These are phyloP conservation scores for Falco naumanni DNA, from an alignment of 2,797 vertebrate genomes.

Conservation along the genomic window DNA sequence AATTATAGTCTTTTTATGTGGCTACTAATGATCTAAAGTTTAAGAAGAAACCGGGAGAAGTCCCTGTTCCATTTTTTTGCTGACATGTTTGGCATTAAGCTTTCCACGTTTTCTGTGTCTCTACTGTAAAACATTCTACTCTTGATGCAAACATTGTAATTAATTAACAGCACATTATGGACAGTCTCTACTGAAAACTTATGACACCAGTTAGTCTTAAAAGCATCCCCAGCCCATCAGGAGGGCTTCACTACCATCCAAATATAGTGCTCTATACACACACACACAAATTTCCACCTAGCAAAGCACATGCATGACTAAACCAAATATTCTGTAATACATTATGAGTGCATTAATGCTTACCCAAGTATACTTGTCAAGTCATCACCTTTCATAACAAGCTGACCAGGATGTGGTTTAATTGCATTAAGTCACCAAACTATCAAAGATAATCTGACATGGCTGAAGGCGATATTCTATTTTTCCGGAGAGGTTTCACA, in stretches of 20 bases:
- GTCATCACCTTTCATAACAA: background rate
- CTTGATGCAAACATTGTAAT: background rate
- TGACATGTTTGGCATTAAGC: background rate
- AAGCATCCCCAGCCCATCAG: background rate
- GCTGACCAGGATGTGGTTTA: constrained; percentile 49
- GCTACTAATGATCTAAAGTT: background rate
- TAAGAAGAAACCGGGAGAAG: background rate
- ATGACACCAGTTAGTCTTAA: background rate
- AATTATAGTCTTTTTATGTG: background rate
- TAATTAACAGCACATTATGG: background rate
- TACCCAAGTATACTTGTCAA: background rate
- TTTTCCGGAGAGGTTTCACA: background rate
- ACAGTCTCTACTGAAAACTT: background rate
- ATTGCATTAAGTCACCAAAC: constrained; percentile 23
- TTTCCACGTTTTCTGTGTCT: background rate
- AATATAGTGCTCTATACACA: background rate
- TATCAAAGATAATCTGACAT: background rate
- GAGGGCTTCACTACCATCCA: background rate
- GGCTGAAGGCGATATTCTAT: background rate
- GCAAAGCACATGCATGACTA: background rate
- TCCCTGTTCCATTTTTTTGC: background rate
- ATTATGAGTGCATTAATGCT: background rate
- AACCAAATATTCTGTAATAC: background rate
- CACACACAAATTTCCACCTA: background rate
- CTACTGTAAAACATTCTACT: background rate